A percentile compares a stretch with the other conserved stretches of the same genome.
Conservation (phyloP, 2,797 vertebrate genomes). For the Erethizon dorsatum region DNA sequence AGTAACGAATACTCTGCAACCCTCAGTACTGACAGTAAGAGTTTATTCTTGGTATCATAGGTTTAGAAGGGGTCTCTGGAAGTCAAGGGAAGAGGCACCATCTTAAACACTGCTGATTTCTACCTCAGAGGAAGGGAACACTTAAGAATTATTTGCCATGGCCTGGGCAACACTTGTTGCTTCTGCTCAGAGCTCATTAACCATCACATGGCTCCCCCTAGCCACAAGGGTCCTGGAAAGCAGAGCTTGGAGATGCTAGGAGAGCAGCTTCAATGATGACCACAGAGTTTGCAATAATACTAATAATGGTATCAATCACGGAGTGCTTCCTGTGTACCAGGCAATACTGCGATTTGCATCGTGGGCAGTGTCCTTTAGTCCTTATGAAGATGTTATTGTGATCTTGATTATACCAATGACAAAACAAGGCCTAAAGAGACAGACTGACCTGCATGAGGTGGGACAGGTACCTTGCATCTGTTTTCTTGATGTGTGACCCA, state of each 20-base stretch:
- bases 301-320: neutral
- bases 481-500: neutral
- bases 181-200: neutral
- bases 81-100: neutral
- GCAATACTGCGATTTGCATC: neutral
- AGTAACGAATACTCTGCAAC: neutral
- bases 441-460: rapidly evolving
- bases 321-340: neutral
- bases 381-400: neutral
- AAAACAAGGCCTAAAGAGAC: neutral
- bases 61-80: neutral
- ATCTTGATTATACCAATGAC: neutral
- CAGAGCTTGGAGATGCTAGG: neutral
- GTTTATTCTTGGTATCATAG: neutral
- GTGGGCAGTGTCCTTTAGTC: neutral
- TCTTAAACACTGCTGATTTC: neutral
- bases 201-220: neutral
- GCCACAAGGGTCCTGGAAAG: neutral
- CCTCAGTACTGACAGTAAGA: neutral
- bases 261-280: neutral
- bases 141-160: neutral
- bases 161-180: too few relatives aligned
- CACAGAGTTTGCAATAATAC: neutral
- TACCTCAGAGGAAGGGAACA: neutral
- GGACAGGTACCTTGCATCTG: neutral